phyloP scores from a whole-genome alignment of 2,888 invertebrate species.

The Nemurella pictetii region DNA sequence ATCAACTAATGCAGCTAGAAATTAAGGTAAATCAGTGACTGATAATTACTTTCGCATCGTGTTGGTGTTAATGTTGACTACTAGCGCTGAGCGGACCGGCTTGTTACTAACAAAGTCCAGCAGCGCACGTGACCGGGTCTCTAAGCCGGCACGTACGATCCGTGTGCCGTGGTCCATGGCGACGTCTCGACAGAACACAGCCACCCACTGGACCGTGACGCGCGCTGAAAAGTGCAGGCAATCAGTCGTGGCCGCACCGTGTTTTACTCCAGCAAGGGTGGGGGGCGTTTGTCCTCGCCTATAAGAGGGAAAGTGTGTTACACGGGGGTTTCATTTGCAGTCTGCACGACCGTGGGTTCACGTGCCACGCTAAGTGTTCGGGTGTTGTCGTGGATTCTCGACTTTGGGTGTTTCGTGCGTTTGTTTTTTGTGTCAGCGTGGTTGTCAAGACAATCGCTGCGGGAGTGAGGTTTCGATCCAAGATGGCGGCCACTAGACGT shows the following conservation, averaged over 20 bases:
- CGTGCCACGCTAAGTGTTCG: no score
- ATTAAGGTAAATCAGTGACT: no score
- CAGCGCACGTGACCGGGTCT: no score
- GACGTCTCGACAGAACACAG: no score
- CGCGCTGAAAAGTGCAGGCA: neutral
- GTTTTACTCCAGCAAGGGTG: neutral
- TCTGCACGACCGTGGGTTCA: neutral
- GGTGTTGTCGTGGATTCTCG: neutral
- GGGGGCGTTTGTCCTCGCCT: neutral
- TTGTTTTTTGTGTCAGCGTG: neutral
- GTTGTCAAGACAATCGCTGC: neutral
- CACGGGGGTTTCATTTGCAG: neutral
- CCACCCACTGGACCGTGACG: no score
- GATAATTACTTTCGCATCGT: no score
- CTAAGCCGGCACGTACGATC: no score
- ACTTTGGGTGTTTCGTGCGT: neutral
- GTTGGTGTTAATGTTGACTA: no score
- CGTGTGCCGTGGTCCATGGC: no score
- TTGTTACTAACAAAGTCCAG: no score
- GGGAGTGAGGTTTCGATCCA: neutral
- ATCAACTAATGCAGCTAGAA: no score
- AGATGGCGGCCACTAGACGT: constrained; percentile 2
- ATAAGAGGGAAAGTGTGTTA: neutral
- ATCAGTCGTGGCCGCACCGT: neutral
- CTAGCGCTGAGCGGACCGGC: no score